Percentiles rank a stretch among this genome's conserved stretches.
These are phyloP conservation scores for Pseudococcus viburni DNA, from an alignment of 2,888 invertebrate species.

Conservation along the genomic window DNA sequence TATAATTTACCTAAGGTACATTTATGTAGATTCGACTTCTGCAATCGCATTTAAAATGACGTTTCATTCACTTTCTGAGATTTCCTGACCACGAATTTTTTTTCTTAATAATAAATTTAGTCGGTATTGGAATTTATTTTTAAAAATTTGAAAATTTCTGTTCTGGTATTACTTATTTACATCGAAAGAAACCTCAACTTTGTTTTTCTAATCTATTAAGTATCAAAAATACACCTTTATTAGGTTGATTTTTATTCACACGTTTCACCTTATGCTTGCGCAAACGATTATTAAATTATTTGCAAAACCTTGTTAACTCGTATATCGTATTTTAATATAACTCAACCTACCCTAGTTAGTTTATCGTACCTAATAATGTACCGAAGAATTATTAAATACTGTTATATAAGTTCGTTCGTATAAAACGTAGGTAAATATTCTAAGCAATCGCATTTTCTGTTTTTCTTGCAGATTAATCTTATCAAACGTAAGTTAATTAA, in stretches of 20 bases:
- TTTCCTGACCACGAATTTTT: too few species aligned
- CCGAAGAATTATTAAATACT: not conserved
- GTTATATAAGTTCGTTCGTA: not conserved
- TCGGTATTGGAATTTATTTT: too few species aligned
- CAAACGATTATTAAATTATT: not conserved
- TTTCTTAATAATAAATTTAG: too few species aligned
- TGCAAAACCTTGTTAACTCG: not conserved
- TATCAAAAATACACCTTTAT: too few species aligned
- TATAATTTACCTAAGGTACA: too few species aligned
- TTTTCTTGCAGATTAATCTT: constrained; percentile 17
- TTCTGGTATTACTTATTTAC: too few species aligned
- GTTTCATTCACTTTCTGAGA: too few species aligned
- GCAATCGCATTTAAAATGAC: too few species aligned
- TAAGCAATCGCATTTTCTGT: not conserved
- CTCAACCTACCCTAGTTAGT: not conserved
- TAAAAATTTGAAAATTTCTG: too few species aligned
- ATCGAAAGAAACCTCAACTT: too few species aligned
- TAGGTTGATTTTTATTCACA: not conserved
- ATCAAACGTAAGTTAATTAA: not conserved
- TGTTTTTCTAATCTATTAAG: too few species aligned
- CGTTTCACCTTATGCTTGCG: not conserved
- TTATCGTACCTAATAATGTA: not conserved
- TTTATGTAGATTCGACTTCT: too few species aligned
- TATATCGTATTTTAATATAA: constrained; percentile 14
- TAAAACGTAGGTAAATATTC: not conserved